These are phyloP conservation scores for Apistogramma diplotaenia DNA, from an alignment of 2,113 vertebrate genomes.

Conservation along the genomic window DNA sequence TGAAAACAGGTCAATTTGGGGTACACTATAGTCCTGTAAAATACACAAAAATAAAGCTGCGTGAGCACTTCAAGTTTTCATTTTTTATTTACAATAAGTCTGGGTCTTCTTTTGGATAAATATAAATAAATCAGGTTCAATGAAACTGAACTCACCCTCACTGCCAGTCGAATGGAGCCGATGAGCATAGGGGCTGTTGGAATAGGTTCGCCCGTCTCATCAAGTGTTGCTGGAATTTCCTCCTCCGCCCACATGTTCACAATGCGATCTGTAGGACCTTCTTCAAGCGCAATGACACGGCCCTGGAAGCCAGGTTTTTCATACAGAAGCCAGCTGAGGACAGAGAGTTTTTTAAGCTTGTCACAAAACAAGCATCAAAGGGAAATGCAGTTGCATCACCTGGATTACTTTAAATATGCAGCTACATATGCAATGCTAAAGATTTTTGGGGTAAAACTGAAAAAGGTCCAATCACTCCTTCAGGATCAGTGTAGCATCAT, in stretches of 20 bases:
- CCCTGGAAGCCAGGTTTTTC: conserved; percentile 94
- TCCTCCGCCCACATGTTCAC: conserved; percentile 84
- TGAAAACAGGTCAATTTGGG: conserved; percentile 87
- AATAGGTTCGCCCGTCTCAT: conserved; percentile 55
- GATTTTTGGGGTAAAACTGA: background rate
- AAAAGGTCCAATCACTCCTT: rapidly evolving
- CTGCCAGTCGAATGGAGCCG: conserved; percentile 88
- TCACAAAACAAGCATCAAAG: background rate
- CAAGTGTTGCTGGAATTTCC: conserved; percentile 55
- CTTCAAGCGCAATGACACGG: conserved; percentile 85
- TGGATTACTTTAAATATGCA: background rate
- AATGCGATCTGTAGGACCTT: conserved; percentile 85
- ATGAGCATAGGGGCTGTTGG: conserved; percentile 81
- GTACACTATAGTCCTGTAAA: conserved; percentile 87
- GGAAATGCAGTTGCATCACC: background rate
- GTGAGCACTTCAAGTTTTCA: rapidly evolving
- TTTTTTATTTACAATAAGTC: background rate
- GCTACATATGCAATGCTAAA: background rate
- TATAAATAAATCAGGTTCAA: background rate
- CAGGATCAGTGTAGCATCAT: background rate
- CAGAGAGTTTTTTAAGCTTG: background rate
- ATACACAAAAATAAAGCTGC: background rate
- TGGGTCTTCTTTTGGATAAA: background rate
- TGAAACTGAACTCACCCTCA: conserved; percentile 80
- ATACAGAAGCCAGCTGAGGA: conserved; percentile 92